Evolutionary conservation across 30 jellyfish, hydroid and myxozoan species (phyloP).

Genomic region (Aurelia sp.): DNA sequence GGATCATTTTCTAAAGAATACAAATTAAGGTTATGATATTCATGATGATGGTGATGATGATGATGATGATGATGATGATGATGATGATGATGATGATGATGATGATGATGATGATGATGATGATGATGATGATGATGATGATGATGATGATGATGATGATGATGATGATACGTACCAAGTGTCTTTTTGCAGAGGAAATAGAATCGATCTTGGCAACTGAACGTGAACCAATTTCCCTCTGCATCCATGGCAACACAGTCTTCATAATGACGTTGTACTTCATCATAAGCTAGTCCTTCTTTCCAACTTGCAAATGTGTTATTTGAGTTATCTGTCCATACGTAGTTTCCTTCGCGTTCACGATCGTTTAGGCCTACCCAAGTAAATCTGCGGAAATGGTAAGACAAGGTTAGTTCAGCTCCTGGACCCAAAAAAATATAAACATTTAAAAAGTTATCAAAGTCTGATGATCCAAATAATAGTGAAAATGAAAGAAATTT

Average conservation of each 20-base stretch:
- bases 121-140: too few relatives aligned
- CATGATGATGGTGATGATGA: too few relatives aligned
- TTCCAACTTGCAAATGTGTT: constrained; percentile 79
- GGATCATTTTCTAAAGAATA: too few relatives aligned
- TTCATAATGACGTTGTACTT: constrained; percentile 84
- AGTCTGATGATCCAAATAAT: too few relatives aligned
- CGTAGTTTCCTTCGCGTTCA: constrained; percentile 69
- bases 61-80: neutral
- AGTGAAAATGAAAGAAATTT: too few relatives aligned
- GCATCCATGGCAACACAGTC: constrained; percentile 93
- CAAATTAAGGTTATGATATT: neutral
- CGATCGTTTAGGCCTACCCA: constrained; percentile 95
- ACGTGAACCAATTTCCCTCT: constrained; percentile 88
- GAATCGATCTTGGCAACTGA: constrained; percentile 70
- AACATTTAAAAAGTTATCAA: too few relatives aligned
- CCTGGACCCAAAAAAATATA: too few relatives aligned
- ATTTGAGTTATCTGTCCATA: constrained; percentile 81
- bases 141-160: too few relatives aligned
- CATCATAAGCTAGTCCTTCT: constrained; percentile 75
- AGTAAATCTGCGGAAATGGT: constrained; percentile 47
- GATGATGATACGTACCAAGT: constrained; percentile 46
- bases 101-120: too few relatives aligned
- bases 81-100: neutral
- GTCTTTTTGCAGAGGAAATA: constrained; percentile 85
- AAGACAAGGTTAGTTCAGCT: too few relatives aligned